Percentiles rank a stretch among this genome's conserved stretches.
phyloP scores from a whole-genome alignment of 2,888 invertebrate species.

The Pharmacophagus antenor region DNA sequence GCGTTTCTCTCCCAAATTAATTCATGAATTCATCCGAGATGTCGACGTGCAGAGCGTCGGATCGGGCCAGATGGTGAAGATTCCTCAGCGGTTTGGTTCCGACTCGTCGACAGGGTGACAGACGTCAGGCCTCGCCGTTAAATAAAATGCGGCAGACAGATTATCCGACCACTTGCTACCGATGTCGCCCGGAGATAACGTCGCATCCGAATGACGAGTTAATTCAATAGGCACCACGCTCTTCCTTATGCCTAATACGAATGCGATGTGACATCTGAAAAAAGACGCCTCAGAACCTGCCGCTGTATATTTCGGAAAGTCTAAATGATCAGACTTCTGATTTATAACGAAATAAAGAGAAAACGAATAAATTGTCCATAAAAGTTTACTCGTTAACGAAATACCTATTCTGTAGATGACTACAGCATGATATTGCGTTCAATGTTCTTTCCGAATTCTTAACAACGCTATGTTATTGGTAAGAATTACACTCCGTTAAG shows the following conservation, averaged over 20 bases:
- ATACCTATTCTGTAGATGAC: too few relatives aligned
- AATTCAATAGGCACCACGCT: constrained; percentile 65
- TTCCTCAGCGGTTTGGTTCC: constrained; percentile 18
- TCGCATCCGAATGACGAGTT: constrained; percentile 61
- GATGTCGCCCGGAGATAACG: constrained; percentile 65
- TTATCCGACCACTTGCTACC: constrained; percentile 53
- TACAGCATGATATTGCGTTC: too few relatives aligned
- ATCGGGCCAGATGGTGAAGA: constrained; percentile 16
- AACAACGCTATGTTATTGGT: too few relatives aligned
- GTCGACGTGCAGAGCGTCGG: constrained; percentile 8
- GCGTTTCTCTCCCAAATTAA: background rate
- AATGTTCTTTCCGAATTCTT: too few relatives aligned
- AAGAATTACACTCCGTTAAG: too few relatives aligned
- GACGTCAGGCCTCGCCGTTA: constrained; percentile 46
- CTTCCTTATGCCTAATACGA: constrained; percentile 52
- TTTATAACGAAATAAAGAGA: constrained; percentile 1
- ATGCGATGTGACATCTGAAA: constrained; percentile 51
- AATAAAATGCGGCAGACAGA: constrained; percentile 56
- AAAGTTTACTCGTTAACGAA: too few relatives aligned
- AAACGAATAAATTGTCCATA: too few relatives aligned
- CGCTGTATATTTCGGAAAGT: constrained; percentile 3
- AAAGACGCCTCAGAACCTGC: constrained; percentile 13
- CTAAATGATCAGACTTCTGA: background rate
- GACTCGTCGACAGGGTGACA: constrained; percentile 31
- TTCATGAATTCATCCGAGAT: background rate